A percentile compares a stretch with the other conserved stretches of the same genome.
These are phyloP conservation scores for Trachurus trachurus DNA, from an alignment of 2,797 vertebrate species.

Conservation along the genomic window DNA sequence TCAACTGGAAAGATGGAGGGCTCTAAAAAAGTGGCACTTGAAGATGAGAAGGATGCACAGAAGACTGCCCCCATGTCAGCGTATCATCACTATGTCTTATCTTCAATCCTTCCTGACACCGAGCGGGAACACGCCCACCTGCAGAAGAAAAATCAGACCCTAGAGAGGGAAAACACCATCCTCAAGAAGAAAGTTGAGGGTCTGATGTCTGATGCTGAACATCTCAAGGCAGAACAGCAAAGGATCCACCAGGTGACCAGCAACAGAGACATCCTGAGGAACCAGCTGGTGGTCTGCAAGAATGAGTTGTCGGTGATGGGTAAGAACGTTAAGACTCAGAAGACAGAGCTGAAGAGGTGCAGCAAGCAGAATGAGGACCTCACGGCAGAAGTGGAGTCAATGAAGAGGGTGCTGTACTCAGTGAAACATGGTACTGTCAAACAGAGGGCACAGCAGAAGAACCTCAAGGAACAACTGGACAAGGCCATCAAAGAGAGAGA, in stretches of 20 bases:
- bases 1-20: constrained; percentile 13
- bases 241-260: background rate
- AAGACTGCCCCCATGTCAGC: background rate
- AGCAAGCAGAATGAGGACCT: constrained; percentile 6
- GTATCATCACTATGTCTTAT: background rate
- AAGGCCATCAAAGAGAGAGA: constrained; percentile 10
- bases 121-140: background rate
- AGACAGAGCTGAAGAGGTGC: background rate
- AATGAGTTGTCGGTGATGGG: background rate
- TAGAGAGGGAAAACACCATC: background rate
- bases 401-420: constrained; percentile 4
- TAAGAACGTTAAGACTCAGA: constrained; percentile 15
- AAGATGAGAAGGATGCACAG: background rate
- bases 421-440: background rate
- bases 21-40: background rate
- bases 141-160: background rate
- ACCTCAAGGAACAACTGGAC: constrained; percentile 21
- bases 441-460: constrained; percentile 8
- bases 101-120: background rate
- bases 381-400: background rate
- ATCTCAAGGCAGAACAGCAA: constrained; percentile 3
- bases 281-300: background rate
- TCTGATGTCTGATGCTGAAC: background rate
- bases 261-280: constrained; percentile 8
- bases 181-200: constrained; percentile 12